phyloP scores from a whole-genome alignment of 2,888 invertebrate species.

The Drosophila basisetae region DNA sequence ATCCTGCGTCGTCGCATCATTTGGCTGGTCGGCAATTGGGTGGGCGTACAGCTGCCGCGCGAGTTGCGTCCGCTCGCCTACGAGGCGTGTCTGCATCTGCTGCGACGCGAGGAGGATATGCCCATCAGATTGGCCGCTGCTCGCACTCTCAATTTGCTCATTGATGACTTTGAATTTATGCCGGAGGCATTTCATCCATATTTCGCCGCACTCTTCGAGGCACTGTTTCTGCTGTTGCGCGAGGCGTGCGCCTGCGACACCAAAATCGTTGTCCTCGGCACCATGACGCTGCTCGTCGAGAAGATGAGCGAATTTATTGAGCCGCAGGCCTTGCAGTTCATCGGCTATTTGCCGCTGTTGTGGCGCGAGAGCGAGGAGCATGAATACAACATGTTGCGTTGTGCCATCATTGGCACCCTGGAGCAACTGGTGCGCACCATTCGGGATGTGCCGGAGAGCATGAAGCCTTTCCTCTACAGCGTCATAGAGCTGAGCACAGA shows the following conservation, averaged over 20 bases:
- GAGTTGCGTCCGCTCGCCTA: conserved; percentile 93
- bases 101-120: conserved; percentile 92
- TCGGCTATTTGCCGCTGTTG: conserved; percentile 93
- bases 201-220: conserved; percentile 91
- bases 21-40: conserved; percentile 91
- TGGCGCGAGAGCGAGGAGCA: conserved; percentile 95
- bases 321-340: conserved; percentile 88
- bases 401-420: conserved; percentile 94
- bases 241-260: conserved; percentile 96
- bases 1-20: conserved; percentile 94
- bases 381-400: conserved; percentile 92
- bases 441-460: conserved; percentile 87
- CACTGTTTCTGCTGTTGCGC: conserved; percentile 93
- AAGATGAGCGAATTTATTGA: conserved; percentile 92
- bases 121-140: conserved; percentile 95
- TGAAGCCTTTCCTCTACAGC: conserved; percentile 88
- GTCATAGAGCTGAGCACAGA: conserved; percentile 92
- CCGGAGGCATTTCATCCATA: conserved; percentile 94
- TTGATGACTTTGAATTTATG: conserved; percentile 97
- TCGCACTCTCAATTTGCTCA: conserved; percentile 92
- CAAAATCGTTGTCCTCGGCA: conserved; percentile 97
- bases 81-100: conserved; percentile 90
- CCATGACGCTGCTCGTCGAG: conserved; percentile 95
- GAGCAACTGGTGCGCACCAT: conserved; percentile 92
- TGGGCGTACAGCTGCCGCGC: conserved; percentile 92